Percentiles rank a stretch among this genome's conserved stretches.
Evolutionary conservation across 2,113 vertebrate species (phyloP).

Genomic region (Anolis sagrei): DNA sequence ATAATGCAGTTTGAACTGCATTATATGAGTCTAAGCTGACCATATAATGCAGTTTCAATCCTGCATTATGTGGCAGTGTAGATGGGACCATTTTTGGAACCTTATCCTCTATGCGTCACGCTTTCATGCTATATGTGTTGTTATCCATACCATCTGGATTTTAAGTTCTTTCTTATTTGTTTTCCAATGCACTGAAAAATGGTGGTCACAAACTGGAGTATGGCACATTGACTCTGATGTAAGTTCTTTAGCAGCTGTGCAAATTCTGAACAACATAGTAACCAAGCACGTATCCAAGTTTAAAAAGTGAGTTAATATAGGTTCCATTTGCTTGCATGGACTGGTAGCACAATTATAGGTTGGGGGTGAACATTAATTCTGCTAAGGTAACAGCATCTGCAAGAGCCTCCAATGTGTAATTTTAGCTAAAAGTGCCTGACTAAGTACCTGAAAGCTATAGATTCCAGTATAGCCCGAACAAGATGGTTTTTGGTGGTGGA

Average conservation of each 20-base stretch:
- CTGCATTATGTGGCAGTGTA: too few species aligned
- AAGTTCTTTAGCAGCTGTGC: background rate
- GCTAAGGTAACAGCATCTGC: background rate
- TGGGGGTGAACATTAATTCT: background rate
- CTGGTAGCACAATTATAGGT: background rate
- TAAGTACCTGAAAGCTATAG: constrained; percentile 90
- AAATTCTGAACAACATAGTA: background rate
- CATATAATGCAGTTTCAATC: too few species aligned
- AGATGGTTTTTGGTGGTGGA: constrained; percentile 91
- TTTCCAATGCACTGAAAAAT: too few species aligned
- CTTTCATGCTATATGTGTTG: background rate
- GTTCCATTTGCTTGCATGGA: background rate
- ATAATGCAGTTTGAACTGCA: too few species aligned
- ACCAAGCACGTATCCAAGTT: background rate
- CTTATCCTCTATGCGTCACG: background rate
- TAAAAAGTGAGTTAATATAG: background rate
- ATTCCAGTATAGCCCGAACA: constrained; percentile 93
- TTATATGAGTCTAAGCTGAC: too few species aligned
- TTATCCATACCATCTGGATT: background rate
- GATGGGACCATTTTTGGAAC: background rate
- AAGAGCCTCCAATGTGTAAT: background rate
- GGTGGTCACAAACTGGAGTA: background rate
- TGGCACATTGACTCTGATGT: background rate
- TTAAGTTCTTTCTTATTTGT: background rate
- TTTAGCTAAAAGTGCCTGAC: background rate